Evolutionary conservation across 2,113 vertebrate species (phyloP).

Genomic region (Brachyhypopomus gauderio): DNA sequence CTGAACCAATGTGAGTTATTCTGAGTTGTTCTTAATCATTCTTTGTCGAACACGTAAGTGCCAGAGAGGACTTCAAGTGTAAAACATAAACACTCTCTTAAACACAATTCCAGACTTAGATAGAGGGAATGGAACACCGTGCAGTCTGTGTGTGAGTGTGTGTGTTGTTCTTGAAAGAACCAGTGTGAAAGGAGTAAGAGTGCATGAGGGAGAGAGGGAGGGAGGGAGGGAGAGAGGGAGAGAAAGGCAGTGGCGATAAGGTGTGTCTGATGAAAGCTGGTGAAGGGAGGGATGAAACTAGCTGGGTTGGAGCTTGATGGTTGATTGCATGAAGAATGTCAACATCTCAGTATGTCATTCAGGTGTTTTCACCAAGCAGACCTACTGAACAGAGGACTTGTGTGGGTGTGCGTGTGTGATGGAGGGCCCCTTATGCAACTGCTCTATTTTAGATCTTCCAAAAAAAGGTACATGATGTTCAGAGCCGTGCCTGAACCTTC

Average conservation of each 20-base stretch:
- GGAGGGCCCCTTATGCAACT: constrained; percentile 66
- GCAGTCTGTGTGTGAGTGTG: background rate
- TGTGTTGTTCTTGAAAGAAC: constrained; percentile 5
- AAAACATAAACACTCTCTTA: background rate
- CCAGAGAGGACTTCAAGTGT: background rate
- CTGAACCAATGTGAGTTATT: too few species aligned
- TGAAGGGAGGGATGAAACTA: constrained; percentile 66
- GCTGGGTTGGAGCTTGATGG: constrained; percentile 71
- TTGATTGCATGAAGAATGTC: constrained; percentile 78
- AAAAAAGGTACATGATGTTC: constrained; percentile 38
- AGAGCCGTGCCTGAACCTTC: too few species aligned
- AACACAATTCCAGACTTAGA: background rate
- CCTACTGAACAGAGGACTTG: constrained; percentile 53
- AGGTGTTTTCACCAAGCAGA: constrained; percentile 64
- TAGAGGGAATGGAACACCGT: background rate
- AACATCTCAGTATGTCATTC: constrained; percentile 73
- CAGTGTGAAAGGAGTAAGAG: constrained; percentile 16
- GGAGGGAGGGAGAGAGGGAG: background rate
- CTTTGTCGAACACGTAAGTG: background rate
- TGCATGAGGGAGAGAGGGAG: background rate
- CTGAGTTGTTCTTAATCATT: background rate
- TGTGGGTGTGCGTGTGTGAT: constrained; percentile 26
- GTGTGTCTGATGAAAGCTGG: constrained; percentile 73
- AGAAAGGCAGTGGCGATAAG: constrained; percentile 66
- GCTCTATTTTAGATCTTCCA: constrained; percentile 56